phyloP scores from a whole-genome alignment of 2,797 vertebrate genomes.

The Natrix natrix region DNA sequence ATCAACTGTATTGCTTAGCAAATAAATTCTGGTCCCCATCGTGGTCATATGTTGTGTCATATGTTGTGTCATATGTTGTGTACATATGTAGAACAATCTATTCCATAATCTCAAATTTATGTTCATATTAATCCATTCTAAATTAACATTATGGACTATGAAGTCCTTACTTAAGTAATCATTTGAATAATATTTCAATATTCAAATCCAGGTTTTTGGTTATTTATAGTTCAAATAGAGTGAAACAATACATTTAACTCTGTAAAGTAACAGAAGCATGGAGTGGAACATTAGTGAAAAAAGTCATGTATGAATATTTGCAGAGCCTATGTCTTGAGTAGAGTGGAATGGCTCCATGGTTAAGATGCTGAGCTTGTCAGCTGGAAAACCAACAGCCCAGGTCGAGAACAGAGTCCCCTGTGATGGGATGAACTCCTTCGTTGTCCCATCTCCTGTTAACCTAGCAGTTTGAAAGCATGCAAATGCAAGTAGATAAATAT shows the following conservation, averaged over 20 bases:
- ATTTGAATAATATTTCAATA: neutral
- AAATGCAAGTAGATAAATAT: neutral
- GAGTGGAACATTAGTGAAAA: neutral
- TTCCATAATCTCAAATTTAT: neutral
- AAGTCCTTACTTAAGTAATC: neutral
- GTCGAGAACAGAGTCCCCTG: neutral
- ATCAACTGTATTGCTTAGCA: neutral
- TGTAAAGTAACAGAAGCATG: neutral
- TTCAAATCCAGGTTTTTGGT: neutral
- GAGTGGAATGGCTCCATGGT: neutral
- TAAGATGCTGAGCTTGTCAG: neutral
- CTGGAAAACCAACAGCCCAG: neutral
- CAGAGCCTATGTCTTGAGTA: neutral
- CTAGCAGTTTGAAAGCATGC: neutral
- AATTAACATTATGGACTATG: neutral
- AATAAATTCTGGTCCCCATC: neutral
- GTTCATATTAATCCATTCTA: neutral
- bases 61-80: neutral
- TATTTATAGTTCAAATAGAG: neutral
- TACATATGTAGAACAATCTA: neutral
- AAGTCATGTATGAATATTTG: neutral
- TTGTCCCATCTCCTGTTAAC: neutral
- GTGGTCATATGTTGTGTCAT: neutral
- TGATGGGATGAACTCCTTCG: neutral
- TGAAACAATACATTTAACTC: neutral